Evolutionary conservation across 2,888 invertebrate genomes (phyloP).

Genomic region (Agonopterix heracliana): DNA sequence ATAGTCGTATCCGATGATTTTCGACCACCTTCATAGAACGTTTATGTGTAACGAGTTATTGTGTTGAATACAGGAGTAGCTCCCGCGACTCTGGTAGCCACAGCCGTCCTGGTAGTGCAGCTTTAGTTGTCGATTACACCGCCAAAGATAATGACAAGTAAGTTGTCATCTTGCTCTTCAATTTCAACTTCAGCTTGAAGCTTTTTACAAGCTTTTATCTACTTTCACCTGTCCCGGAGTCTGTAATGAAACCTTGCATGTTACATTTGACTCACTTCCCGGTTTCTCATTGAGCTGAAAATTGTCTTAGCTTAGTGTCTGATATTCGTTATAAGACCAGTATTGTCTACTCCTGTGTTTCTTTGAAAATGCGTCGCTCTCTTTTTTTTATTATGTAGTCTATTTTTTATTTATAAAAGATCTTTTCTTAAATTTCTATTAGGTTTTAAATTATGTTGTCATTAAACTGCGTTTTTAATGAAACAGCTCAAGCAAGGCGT

Average conservation of each 20-base stretch:
- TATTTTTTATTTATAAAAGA: too few species aligned
- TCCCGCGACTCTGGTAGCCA: constrained; percentile 84
- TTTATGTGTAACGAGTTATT: too few species aligned
- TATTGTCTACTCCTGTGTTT: too few species aligned
- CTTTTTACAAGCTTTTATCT: neutral
- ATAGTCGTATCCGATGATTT: too few species aligned
- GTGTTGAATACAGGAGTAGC: constrained; percentile 60
- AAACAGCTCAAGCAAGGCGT: constrained; percentile 54
- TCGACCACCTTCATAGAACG: too few species aligned
- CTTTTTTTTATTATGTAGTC: too few species aligned
- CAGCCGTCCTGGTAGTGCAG: constrained; percentile 82
- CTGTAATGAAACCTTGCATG: neutral
- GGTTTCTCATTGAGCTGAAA: neutral
- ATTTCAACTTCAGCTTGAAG: neutral
- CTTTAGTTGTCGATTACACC: constrained; percentile 55
- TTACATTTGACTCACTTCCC: neutral
- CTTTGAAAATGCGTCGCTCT: too few species aligned
- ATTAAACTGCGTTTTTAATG: neutral
- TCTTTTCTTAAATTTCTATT: too few species aligned
- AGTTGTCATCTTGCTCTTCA: constrained; percentile 14
- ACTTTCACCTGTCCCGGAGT: neutral
- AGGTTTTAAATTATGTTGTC: too few species aligned
- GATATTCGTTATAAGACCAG: too few species aligned
- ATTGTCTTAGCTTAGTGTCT: neutral
- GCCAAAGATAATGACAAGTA: constrained; percentile 62